These are phyloP conservation scores for Drosophila sturtevanti DNA, from an alignment of 1,140 invertebrate species.

Conservation along the genomic window DNA sequence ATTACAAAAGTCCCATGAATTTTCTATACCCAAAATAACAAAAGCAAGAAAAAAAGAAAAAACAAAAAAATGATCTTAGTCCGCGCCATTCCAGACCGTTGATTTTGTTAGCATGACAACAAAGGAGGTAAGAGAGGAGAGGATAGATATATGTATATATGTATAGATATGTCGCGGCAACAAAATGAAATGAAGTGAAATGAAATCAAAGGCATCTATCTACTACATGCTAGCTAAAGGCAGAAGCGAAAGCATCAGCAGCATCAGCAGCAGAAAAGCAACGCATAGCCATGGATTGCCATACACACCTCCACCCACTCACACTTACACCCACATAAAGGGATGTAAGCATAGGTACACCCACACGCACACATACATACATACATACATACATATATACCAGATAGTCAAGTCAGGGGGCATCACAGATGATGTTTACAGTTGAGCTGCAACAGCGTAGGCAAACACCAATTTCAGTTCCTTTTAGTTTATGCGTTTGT, in stretches of 20 bases:
- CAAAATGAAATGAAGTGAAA: conserved; percentile 79
- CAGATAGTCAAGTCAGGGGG: not conserved
- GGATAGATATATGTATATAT: conserved; percentile 34
- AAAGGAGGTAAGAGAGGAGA: not conserved
- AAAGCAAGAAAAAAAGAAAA: not conserved
- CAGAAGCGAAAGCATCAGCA: not conserved
- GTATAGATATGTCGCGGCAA: conserved; percentile 48
- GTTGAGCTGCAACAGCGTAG: conserved; percentile 60
- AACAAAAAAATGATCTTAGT: conserved; percentile 35
- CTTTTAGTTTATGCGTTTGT: conserved; percentile 42
- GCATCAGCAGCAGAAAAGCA: conserved; percentile 47
- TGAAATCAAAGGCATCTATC: conserved; percentile 73
- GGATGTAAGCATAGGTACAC: conserved; percentile 12
- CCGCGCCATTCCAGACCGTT: conserved; percentile 69
- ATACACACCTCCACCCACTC: conserved; percentile 33
- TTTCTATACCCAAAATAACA: conserved; percentile 29
- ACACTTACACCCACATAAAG: conserved; percentile 30
- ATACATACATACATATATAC: conserved; percentile 10
- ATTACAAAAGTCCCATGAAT: conserved; percentile 54
- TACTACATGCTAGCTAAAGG: not conserved
- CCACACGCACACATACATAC: conserved; percentile 35
- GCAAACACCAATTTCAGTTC: conserved; percentile 40
- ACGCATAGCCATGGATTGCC: conserved; percentile 48
- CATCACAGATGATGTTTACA: conserved; percentile 69
- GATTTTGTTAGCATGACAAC: conserved; percentile 27